Evolutionary conservation across 2,797 vertebrate genomes (phyloP), one percentile per base, ranked within the genome.

Genomic region (Microctenopoma stevenorrisi): DNA sequence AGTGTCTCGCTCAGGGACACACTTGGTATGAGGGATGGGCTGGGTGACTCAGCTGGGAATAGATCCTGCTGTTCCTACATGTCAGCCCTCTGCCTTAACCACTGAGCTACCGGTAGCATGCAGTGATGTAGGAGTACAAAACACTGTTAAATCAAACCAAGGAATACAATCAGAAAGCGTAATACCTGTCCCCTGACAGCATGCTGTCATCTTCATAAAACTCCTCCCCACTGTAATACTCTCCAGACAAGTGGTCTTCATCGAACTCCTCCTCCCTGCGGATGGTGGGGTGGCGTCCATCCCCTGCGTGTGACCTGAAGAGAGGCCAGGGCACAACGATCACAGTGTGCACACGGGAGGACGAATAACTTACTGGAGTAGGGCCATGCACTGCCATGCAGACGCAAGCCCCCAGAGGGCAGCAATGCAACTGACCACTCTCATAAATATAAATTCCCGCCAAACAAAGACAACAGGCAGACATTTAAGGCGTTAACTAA

Each of bases 151-250:
- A 7, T 16, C 13, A 28, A 33, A 35, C 6, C 49, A 5, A 53
- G 4, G 53, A 16, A 52, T 7, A 1, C 4, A 46, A 13, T 50
- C 9, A 54, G 25, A 50, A 5, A 30, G 16, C 52, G 5, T 38
- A 2, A 68, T 87, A 98, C 97, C 97, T 96, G 84, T 94, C 96
- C 82, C 94, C 93, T 18, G 97, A 93, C 51, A 96, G 92, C 80
- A 97, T 96, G 74, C 93, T 95, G 72, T 97, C 96, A 0, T 98
- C 96, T 70, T 99, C 97, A 16, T 96, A 98, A 87, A 95, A 96
- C 77, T 99, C 98, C 58, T 99, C 97, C 8, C 96, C 96, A 15
- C 98, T 99, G 88, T 95, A 98, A 88, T 97, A 98, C 30, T 98
- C 97, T 44, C 91, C 96, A 22, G 96, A 88, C 79, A 95, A 94